These are phyloP conservation scores for Bombus balteatus DNA, from an alignment of 1,140 invertebrate genomes.

Conservation along the genomic window DNA sequence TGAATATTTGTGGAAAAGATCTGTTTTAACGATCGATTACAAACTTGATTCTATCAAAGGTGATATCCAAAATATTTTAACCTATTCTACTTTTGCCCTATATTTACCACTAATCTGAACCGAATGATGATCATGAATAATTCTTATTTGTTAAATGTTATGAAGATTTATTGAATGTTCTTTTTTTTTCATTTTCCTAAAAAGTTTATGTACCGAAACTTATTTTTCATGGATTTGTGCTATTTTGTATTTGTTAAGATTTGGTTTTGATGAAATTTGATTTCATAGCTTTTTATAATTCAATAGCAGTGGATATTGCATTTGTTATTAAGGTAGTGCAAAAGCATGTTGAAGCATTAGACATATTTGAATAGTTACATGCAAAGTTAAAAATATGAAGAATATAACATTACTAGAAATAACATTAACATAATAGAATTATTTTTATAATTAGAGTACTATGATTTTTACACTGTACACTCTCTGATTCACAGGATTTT, in stretches of 20 bases:
- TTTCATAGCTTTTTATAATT: constrained; percentile 46
- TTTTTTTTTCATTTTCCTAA: constrained; percentile 23
- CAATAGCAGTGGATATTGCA: constrained; percentile 42
- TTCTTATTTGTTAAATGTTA: constrained; percentile 21
- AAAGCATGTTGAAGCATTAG: constrained; percentile 60
- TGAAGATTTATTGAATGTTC: constrained; percentile 12
- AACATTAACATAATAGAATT: constrained; percentile 44
- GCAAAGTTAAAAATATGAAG: constrained; percentile 45
- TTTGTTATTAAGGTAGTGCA: constrained; percentile 62
- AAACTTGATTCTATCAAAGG: constrained; percentile 51
- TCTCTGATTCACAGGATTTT: constrained; percentile 62
- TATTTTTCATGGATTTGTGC: constrained; percentile 42
- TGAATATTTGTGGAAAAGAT: constrained; percentile 45
- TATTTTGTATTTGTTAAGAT: constrained; percentile 34
- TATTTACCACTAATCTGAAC: constrained; percentile 42
- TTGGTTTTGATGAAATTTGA: constrained; percentile 61
- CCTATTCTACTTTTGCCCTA: constrained; percentile 49
- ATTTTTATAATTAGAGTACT: constrained; percentile 44
- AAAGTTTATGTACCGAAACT: constrained; percentile 42
- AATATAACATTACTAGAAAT: constrained; percentile 38
- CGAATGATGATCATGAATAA: constrained; percentile 23
- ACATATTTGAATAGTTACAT: constrained; percentile 46
- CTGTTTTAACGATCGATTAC: constrained; percentile 34
- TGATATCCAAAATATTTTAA: constrained; percentile 58
- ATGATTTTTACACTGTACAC: constrained; percentile 37